phyloP scores from a whole-genome alignment of 2,888 invertebrate genomes.

The Amphipoea lucens region DNA sequence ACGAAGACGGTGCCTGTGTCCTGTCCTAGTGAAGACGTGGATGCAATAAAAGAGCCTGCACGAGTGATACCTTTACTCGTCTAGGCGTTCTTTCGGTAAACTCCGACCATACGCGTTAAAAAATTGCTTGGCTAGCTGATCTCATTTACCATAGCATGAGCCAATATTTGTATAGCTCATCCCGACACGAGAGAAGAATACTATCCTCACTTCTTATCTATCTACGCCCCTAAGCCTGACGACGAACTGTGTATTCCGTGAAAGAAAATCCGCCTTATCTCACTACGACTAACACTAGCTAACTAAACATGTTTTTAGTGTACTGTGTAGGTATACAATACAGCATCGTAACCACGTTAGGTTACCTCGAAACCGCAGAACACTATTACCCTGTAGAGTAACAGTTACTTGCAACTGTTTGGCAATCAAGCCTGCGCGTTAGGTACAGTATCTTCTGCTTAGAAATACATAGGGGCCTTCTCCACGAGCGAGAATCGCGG shows the following conservation, averaged over 20 bases:
- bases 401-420: constrained; percentile 34
- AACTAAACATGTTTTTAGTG: constrained; percentile 28
- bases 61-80: neutral
- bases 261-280: constrained; percentile 11
- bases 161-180: neutral
- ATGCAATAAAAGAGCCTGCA: neutral
- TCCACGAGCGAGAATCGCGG: too few relatives aligned
- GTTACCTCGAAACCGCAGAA: constrained; percentile 41
- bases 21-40: neutral
- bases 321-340: constrained; percentile 12
- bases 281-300: constrained; percentile 15
- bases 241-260: neutral
- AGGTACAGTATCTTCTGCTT: neutral
- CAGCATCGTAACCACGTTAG: constrained; percentile 23
- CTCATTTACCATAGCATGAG: neutral
- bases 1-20: neutral
- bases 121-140: neutral
- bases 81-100: neutral
- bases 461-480: neutral
- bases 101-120: neutral
- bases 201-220: neutral
- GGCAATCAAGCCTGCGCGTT: constrained; percentile 14
- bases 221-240: neutral
- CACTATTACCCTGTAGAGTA: constrained; percentile 38
- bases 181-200: neutral